Evolutionary conservation across 2,888 invertebrate genomes (phyloP).

Genomic region (Plebejus anna): DNA sequence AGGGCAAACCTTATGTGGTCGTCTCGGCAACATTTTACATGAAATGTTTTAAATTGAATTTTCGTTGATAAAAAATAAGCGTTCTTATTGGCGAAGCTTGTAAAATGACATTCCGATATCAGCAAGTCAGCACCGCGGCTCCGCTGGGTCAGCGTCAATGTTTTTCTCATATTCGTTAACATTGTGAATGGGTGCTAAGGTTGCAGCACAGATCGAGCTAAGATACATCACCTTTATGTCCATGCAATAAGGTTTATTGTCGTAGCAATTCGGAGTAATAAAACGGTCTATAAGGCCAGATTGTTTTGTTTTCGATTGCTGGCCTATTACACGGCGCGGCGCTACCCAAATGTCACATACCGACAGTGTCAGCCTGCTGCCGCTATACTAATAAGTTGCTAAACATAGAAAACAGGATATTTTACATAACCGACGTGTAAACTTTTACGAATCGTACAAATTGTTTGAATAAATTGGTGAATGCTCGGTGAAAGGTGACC

Average conservation of each 20-base stretch:
- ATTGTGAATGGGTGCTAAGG: not conserved
- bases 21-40: too few relatives aligned
- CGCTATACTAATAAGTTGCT: slow-evolving; percentile 56
- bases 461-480: slow-evolving; percentile 27
- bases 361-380: slow-evolving; percentile 68
- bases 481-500: slow-evolving; percentile 41
- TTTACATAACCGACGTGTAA: slow-evolving; percentile 57
- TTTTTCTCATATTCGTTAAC: slow-evolving; percentile 14
- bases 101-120: not conserved
- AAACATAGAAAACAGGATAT: slow-evolving; percentile 62
- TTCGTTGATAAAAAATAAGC: not conserved
- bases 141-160: not conserved
- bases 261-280: not conserved
- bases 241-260: not conserved
- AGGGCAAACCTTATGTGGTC: too few relatives aligned
- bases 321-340: slow-evolving; percentile 41
- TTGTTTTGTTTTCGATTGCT: slow-evolving; percentile 11
- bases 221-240: not conserved
- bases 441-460: slow-evolving; percentile 36
- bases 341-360: slow-evolving; percentile 74
- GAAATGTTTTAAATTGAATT: too few relatives aligned
- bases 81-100: not conserved
- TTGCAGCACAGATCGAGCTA: not conserved
- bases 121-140: not conserved
- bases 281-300: slow-evolving; percentile 2